phyloP scores from a whole-genome alignment of 2,888 invertebrate genomes.

The Terebella lapidaria region DNA sequence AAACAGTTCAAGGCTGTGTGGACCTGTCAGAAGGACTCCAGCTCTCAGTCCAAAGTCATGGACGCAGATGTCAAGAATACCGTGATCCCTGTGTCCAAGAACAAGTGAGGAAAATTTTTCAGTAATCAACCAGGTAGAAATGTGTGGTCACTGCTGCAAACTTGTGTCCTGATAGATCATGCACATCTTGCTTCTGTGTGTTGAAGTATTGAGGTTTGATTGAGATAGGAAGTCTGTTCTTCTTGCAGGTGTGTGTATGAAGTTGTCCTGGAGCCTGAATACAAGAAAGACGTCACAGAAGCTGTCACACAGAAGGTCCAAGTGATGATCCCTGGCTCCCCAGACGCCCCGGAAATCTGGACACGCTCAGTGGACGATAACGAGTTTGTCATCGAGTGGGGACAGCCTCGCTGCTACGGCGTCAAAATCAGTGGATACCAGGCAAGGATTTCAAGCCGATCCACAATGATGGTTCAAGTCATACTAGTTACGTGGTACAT shows the following conservation, averaged over 20 bases:
- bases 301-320: constrained; percentile 41
- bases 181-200: too few relatives aligned
- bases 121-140: background rate
- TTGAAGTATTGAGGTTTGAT: too few relatives aligned
- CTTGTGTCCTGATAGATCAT: too few relatives aligned
- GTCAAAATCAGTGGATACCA: constrained; percentile 48
- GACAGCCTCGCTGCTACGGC: constrained; percentile 47
- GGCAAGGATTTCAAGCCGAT: constrained; percentile 25
- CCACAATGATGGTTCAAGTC: background rate
- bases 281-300: constrained; percentile 37
- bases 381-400: constrained; percentile 52
- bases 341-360: constrained; percentile 50
- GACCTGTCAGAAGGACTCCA: constrained; percentile 42
- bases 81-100: constrained; percentile 40
- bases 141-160: background rate
- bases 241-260: constrained; percentile 39
- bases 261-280: constrained; percentile 43
- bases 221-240: too few relatives aligned
- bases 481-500: background rate
- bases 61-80: constrained; percentile 36
- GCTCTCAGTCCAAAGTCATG: constrained; percentile 44
- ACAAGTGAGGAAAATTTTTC: constrained; percentile 34
- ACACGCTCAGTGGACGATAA: constrained; percentile 38
- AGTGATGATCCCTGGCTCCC: constrained; percentile 49
- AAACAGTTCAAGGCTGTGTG: constrained; percentile 49